Percentiles rank a stretch among this genome's conserved stretches.
These are phyloP conservation scores for Chaenodraco wilsoni DNA, from an alignment of 2,797 vertebrate genomes.

Conservation along the genomic window DNA sequence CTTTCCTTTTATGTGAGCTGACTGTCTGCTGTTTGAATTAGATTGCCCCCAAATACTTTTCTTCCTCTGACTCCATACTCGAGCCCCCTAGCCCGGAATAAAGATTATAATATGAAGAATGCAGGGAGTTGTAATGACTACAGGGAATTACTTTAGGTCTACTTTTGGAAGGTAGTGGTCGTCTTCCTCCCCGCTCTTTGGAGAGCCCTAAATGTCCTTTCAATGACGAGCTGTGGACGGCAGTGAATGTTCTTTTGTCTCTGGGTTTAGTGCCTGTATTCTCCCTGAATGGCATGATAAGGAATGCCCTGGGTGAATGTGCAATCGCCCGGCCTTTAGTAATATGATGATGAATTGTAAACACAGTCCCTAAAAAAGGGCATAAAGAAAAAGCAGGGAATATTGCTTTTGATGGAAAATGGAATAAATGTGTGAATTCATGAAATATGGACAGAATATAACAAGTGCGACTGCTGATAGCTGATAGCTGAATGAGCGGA, in stretches of 20 bases:
- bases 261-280: slow-evolving; percentile 36
- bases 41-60: slow-evolving; percentile 30
- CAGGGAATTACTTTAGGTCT: slow-evolving; percentile 36
- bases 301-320: slow-evolving; percentile 36
- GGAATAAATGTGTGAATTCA: slow-evolving; percentile 30
- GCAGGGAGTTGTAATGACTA: slow-evolving; percentile 28
- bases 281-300: slow-evolving; percentile 32
- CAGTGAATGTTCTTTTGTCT: slow-evolving; percentile 49
- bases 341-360: slow-evolving; percentile 42
- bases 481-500: background rate
- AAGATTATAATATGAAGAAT: slow-evolving; percentile 21
- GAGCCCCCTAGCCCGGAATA: slow-evolving; percentile 15
- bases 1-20: slow-evolving; percentile 9
- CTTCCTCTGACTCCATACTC: slow-evolving; percentile 22
- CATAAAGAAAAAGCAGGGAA: slow-evolving; percentile 6
- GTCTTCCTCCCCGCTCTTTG: slow-evolving; percentile 29
- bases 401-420: slow-evolving; percentile 39
- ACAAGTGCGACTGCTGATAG: slow-evolving; percentile 9
- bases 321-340: slow-evolving; percentile 20
- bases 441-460: slow-evolving; percentile 14
- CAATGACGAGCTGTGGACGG: slow-evolving; percentile 35
- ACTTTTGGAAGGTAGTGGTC: slow-evolving; percentile 21
- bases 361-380: slow-evolving; percentile 15
- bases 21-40: slow-evolving; percentile 27
- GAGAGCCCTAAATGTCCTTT: slow-evolving; percentile 42